These are phyloP conservation scores for Drosophila neoperkinsi DNA, from an alignment of 2,888 invertebrate genomes.

Conservation along the genomic window DNA sequence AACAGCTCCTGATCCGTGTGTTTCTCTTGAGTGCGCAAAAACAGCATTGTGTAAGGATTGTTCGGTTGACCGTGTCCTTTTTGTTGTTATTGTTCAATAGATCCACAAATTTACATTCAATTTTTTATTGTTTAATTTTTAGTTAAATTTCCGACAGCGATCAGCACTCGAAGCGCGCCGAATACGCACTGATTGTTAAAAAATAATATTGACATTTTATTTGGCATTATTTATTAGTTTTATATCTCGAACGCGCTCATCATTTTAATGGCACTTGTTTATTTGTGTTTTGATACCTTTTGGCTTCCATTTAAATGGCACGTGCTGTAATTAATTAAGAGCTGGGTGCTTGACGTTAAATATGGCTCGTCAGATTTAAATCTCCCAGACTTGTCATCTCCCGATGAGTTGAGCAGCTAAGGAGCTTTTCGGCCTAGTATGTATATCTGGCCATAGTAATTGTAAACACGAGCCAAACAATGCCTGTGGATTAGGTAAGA, in stretches of 20 bases:
- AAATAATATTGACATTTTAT: conserved; percentile 39
- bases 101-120: neutral
- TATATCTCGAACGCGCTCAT: conserved; percentile 48
- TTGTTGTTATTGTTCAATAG: neutral
- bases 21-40: conserved; percentile 57
- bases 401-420: neutral
- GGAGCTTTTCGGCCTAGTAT: neutral
- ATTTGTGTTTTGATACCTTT: conserved; percentile 6
- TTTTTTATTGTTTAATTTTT: conserved; percentile 17
- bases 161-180: conserved; percentile 48
- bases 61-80: conserved; percentile 1
- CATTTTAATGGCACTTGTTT: conserved; percentile 49
- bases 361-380: neutral
- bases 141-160: conserved; percentile 39
- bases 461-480: conserved; percentile 22
- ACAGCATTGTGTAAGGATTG: conserved; percentile 50
- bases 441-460: conserved; percentile 8
- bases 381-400: neutral
- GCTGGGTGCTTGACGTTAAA: conserved; percentile 3
- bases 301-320: conserved; percentile 21
- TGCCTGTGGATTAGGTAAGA: conserved; percentile 29
- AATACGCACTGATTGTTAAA: conserved; percentile 51
- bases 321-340: conserved; percentile 11
- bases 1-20: conserved; percentile 65
- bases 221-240: conserved; percentile 52